Percentiles rank a stretch among this genome's conserved stretches.
phyloP scores from a whole-genome alignment of 2,888 invertebrate species.

The Leucophenga maculata region DNA sequence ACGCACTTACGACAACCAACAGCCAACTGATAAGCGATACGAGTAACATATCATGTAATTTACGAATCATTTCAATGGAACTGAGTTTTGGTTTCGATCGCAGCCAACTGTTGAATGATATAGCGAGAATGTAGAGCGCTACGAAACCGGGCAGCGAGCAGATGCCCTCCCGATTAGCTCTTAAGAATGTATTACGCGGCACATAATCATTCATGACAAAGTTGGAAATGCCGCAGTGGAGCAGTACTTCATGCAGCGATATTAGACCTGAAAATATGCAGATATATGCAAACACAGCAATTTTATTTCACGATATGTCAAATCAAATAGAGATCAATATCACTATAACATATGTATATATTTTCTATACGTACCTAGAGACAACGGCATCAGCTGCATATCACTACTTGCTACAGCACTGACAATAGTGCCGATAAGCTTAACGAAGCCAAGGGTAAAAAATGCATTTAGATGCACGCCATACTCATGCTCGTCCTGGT shows the following conservation, averaged over 20 bases:
- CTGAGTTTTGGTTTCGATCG: conserved; percentile 58
- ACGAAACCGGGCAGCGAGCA: conserved; percentile 89
- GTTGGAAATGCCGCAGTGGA: conserved; percentile 77
- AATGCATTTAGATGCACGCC: conserved; percentile 99
- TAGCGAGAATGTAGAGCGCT: conserved; percentile 84
- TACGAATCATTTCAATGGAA: conserved; percentile 50
- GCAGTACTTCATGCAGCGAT: conserved; percentile 78
- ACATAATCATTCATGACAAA: conserved; percentile 79
- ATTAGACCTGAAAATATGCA: conserved; percentile 74
- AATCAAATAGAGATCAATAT: too few species aligned
- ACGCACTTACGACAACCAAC: conserved; percentile 73
- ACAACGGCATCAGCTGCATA: conserved; percentile 71
- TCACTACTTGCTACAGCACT: conserved; percentile 46
- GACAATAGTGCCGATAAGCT: conserved; percentile 78
- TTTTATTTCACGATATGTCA: too few species aligned
- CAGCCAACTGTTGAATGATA: conserved; percentile 76
- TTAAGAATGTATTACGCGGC: conserved; percentile 76
- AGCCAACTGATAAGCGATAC: conserved; percentile 70
- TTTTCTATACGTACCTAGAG: conserved; percentile 52
- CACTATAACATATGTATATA: too few species aligned
- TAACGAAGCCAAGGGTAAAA: conserved; percentile 89
- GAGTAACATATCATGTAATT: conserved; percentile 52
- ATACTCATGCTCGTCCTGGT: conserved; percentile 92
- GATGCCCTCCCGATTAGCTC: conserved; percentile 94
- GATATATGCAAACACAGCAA: too few species aligned